Base-by-base conservation (phyloP, 2,888 invertebrate genomes). In the Timema podura region DNA sequence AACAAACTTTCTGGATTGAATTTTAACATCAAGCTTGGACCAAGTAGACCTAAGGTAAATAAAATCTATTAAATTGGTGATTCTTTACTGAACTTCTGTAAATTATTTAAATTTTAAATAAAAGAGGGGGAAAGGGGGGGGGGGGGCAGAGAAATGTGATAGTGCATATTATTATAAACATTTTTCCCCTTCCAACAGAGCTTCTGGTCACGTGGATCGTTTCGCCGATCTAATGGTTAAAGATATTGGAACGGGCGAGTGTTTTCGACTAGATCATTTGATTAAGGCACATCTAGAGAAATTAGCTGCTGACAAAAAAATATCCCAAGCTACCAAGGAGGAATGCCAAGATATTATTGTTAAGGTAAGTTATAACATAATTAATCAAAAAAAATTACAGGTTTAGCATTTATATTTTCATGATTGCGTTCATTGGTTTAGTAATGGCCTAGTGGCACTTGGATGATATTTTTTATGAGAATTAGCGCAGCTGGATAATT, bases 201-300 rank as follows among this genome's bases (percentile, higher is more conserved):
- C 99, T 16, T 99, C 98, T 7, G 99, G 99, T 0, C 99, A 99
- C 82, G 98, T 99, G 0, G 99, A 99, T 78, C 87, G 98, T 71
- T 99, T 99, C 85, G 97, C 98, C 65, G 99, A 99, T 84, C 88
- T 96, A 71, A 99, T 99, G 99, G 98, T 98, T 0, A 99, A 99
- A 81, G 99, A 99, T 84, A 78, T 90, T 0, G 93, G 93, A 80
- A 95, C 89, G 75, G 99, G 99, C 7, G 99, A 99, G 80, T 99
- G 99, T 79, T 99, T 98, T 81, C 87, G 99, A 54, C 85, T 98
- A 69, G 99, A 99, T 81, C 99, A 99, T 84, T 85, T 99, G 69
- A 98, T 99, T 75, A 98, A 99, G 84, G 93, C 92, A 67, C 92
- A 93, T 76, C 83, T 96, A 72, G 74, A 72, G 67, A 72, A 73